Evolutionary conservation across 2,797 vertebrate genomes (phyloP).

Genomic region (Todus mexicanus): DNA sequence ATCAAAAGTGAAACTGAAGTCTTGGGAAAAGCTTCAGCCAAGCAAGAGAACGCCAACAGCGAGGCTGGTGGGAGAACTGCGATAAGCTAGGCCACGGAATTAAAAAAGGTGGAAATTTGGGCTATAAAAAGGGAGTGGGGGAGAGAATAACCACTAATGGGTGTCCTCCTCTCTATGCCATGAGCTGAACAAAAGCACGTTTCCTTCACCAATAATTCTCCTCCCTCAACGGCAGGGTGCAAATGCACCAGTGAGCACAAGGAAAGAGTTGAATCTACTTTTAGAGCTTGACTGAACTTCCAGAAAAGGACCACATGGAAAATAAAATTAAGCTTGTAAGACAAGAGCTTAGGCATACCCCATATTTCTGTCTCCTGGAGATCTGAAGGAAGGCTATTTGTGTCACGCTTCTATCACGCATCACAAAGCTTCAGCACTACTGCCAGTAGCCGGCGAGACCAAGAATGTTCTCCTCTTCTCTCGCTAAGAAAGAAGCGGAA

Average conservation of each 20-base stretch:
- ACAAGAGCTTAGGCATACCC: neutral
- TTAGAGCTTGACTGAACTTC: neutral
- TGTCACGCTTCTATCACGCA: neutral
- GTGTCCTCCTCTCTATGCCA: neutral
- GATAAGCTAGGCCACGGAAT: neutral
- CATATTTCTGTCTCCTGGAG: neutral
- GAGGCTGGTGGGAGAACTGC: neutral
- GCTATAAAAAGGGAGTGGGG: no score
- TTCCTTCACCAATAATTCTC: neutral
- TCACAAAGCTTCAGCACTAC: neutral
- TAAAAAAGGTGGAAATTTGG: no score
- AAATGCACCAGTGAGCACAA: neutral
- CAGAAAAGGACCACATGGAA: neutral
- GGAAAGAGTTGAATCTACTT: neutral
- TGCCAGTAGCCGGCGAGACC: neutral
- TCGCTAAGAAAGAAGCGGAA: constrained; percentile 13
- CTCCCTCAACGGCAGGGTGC: neutral
- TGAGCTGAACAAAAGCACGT: neutral
- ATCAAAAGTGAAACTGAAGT: neutral
- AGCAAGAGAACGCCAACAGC: neutral
- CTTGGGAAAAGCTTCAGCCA: neutral
- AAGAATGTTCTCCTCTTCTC: neutral
- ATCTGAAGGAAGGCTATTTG: neutral
- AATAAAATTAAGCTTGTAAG: neutral
- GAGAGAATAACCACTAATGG: neutral